Base-by-base conservation (phyloP, 2,797 vertebrate genomes). In the Bradypodion pumilum region DNA sequence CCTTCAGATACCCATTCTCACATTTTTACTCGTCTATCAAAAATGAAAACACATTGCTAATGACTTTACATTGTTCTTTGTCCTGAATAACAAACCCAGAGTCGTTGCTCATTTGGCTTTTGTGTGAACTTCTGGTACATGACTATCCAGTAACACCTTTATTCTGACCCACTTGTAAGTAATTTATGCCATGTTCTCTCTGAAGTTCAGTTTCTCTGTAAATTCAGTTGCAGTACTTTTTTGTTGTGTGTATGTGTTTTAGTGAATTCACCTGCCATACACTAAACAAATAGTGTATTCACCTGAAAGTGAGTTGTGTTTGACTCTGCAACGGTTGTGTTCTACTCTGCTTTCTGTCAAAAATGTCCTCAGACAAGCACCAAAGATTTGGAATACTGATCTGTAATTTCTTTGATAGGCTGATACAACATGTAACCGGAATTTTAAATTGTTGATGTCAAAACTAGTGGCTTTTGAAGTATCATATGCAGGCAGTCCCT, bases 261-360 rank as follows among this genome's bases (percentile, higher is more conserved):
- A 56, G 15, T 56, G 13, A 19, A 56, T 13, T 56, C 3, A 16
- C 21, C 52, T 56, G 16, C n/a, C n/a, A n/a, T n/a, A n/a, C n/a
- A n/a, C n/a, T n/a, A n/a, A n/a, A n/a, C n/a, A n/a, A n/a, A n/a
- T n/a, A n/a, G n/a, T 56, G 13, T 56, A 56, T 13, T 56, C 1
- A 16, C 21, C 52, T 56, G 16, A 21, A 56, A 21, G 52, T 56
- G 52, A 21, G 21, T 52, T 56, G 19, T 75, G 74, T 32, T 75
- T 32, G n/a, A 37, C 35, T 25, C 12, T 56, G 52, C 21, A 21
- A 19, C 5, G 3, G 52, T 19, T 56, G 52, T 56, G 19, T 56
- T 69, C 42, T 65, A 4, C 59, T 85, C 40, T 32, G 37, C 7
- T 79, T 92, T 37, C n/a, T 68, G 80, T 92, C 0, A 78, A 83